A percentile compares a stretch with the other conserved stretches of the same genome.
Conservation (phyloP, 2,888 invertebrate genomes). For the Bembecia ichneumoniformis region DNA sequence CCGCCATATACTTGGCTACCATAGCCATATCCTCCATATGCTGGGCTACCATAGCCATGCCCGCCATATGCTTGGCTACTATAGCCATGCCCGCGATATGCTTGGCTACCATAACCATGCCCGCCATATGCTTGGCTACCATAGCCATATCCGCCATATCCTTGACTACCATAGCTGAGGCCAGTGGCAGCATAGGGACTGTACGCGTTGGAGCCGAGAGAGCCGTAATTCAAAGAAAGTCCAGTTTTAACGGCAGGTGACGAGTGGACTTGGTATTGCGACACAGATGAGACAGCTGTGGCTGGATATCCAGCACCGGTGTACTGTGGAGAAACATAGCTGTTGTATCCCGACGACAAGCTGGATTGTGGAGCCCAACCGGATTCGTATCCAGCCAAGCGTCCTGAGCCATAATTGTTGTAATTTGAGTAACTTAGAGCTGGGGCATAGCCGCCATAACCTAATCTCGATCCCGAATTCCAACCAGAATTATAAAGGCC, state of each 20-base stretch:
- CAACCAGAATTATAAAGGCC: conserved; percentile 14
- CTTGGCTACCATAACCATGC: conserved; percentile 15
- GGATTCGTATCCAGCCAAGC: neutral
- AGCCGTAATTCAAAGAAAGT: neutral
- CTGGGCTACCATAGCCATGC: conserved; percentile 15
- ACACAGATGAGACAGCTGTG: neutral
- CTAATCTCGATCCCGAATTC: conserved; percentile 6
- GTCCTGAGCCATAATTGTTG: neutral
- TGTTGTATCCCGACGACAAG: neutral
- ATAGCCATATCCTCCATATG: conserved; percentile 14
- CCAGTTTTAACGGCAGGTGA: neutral
- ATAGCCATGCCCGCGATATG: conserved; percentile 14
- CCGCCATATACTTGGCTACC: conserved; percentile 13
- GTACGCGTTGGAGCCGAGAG: neutral
- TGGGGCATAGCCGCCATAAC: neutral
- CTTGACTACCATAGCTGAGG: conserved; percentile 13
- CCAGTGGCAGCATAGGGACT: neutral
- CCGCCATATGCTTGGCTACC: conserved; percentile 13
- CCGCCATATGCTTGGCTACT: conserved; percentile 13
- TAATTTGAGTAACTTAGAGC: neutral
- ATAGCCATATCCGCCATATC: conserved; percentile 14
- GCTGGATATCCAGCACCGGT: neutral
- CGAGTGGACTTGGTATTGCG: neutral
- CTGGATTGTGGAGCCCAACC: neutral
- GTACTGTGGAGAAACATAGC: neutral